Evolutionary conservation across 2,113 vertebrate genomes (phyloP).

Genomic region (Danionella cerebrum): DNA sequence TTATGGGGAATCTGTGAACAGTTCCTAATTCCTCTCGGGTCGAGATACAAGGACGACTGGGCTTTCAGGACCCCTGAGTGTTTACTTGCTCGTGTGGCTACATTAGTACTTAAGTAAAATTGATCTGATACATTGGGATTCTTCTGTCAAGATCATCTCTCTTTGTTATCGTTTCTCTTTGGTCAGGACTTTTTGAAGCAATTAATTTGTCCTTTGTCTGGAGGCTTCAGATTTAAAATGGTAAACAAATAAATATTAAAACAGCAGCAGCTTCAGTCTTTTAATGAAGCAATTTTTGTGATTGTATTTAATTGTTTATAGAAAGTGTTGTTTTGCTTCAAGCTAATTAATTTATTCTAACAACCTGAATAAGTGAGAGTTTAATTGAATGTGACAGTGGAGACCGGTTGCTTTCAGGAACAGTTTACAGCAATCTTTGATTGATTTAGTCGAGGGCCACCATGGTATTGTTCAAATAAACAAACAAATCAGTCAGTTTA

Average conservation of each 20-base stretch:
- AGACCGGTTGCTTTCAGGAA: constrained; percentile 58
- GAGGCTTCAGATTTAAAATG: constrained; percentile 40
- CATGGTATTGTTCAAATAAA: too few relatives aligned
- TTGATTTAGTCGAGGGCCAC: constrained; percentile 51
- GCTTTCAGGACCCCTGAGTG: neutral
- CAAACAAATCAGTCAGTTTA: too few relatives aligned
- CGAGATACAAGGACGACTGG: neutral
- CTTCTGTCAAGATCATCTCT: constrained; percentile 12
- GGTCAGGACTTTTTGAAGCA: constrained; percentile 35
- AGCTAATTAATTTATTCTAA: constrained; percentile 74
- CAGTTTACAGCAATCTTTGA: constrained; percentile 60
- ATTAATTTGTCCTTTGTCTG: constrained; percentile 46
- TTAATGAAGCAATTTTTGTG: constrained; percentile 75
- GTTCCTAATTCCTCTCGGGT: neutral
- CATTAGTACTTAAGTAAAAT: constrained; percentile 21
- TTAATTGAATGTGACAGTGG: constrained; percentile 81
- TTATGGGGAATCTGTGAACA: neutral
- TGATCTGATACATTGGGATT: constrained; percentile 26
- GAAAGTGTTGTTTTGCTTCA: constrained; percentile 67
- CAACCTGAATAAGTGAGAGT: constrained; percentile 76
- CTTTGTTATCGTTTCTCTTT: constrained; percentile 37
- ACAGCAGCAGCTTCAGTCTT: constrained; percentile 50
- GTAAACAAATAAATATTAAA: too few relatives aligned
- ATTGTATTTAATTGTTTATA: constrained; percentile 75
- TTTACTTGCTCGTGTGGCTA: neutral